phyloP scores from a whole-genome alignment of 2,888 invertebrate species.

The Ethmia dodecea region DNA sequence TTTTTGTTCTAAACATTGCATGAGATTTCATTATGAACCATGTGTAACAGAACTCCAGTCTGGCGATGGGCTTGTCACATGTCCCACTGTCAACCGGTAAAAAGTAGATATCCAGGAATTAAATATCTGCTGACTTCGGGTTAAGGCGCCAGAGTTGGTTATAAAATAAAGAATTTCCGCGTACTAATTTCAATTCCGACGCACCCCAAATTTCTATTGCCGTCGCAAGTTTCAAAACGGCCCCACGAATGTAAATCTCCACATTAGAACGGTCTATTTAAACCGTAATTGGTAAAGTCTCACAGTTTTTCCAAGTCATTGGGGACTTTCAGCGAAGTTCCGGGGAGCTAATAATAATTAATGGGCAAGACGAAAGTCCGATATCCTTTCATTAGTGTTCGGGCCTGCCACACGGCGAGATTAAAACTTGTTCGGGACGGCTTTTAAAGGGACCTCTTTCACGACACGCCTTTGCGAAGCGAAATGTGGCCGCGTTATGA shows the following conservation, averaged over 20 bases:
- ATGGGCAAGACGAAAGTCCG: constrained; percentile 68
- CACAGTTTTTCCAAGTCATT: constrained; percentile 67
- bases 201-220: neutral
- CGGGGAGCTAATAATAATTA: constrained; percentile 72
- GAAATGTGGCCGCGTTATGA: constrained; percentile 24
- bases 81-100: no score
- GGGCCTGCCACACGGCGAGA: constrained; percentile 41
- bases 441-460: no score
- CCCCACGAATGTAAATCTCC: constrained; percentile 34
- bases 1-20: no score
- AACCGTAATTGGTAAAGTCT: constrained; percentile 57
- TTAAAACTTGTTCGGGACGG: constrained; percentile 68
- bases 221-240: neutral
- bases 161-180: no score
- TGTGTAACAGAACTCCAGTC: no score
- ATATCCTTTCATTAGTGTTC: constrained; percentile 75
- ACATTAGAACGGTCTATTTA: constrained; percentile 39
- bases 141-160: no score
- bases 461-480: constrained; percentile 1
- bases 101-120: no score
- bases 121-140: no score
- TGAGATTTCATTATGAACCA: no score
- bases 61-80: no score
- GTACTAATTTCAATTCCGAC: no score
- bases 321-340: constrained; percentile 53